Conservation (phyloP, 2,888 invertebrate species). For the Thalpophila matura region DNA sequence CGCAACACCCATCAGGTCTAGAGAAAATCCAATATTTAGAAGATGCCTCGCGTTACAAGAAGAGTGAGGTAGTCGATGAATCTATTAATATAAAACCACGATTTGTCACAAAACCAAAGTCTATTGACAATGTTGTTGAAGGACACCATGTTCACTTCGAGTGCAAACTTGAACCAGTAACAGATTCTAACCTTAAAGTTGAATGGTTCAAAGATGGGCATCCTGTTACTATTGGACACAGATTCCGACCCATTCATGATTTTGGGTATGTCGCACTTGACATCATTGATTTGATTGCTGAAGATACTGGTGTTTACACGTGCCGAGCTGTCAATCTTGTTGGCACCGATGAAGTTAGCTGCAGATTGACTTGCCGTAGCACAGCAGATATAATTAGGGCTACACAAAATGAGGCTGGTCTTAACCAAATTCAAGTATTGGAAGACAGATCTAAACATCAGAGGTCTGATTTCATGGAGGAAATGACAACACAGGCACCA, state of each 20-base stretch:
- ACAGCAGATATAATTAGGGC: conserved; percentile 95
- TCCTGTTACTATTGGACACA: conserved; percentile 97
- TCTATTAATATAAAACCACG: conserved; percentile 95
- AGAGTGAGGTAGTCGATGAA: conserved; percentile 95
- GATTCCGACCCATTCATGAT: conserved; percentile 99
- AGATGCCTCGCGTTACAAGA: conserved; percentile 96
- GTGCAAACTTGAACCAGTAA: conserved; percentile 98
- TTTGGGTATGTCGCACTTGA: conserved; percentile 99
- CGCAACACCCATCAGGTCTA: conserved; percentile 97
- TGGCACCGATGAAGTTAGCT: conserved; percentile 96
- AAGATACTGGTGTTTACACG: conserved; percentile 98
- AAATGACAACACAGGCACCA: conserved; percentile 97
- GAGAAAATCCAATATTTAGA: conserved; percentile 98
- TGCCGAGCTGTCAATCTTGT: conserved; percentile 97
- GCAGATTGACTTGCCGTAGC: conserved; percentile 93
- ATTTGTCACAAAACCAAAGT: conserved; percentile 97
- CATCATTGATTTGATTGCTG: conserved; percentile 98
- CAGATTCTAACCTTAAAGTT: conserved; percentile 98
- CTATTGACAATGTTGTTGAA: conserved; percentile 95
- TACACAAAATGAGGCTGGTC: conserved; percentile 96
- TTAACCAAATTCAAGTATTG: conserved; percentile 97
- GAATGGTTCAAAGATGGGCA: conserved; percentile 99
- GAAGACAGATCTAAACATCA: conserved; percentile 96
- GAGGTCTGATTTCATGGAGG: conserved; percentile 94
- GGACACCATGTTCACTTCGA: conserved; percentile 99